Evolutionary conservation across 2,797 vertebrate species (phyloP).

Genomic region (Carduelis carduelis): DNA sequence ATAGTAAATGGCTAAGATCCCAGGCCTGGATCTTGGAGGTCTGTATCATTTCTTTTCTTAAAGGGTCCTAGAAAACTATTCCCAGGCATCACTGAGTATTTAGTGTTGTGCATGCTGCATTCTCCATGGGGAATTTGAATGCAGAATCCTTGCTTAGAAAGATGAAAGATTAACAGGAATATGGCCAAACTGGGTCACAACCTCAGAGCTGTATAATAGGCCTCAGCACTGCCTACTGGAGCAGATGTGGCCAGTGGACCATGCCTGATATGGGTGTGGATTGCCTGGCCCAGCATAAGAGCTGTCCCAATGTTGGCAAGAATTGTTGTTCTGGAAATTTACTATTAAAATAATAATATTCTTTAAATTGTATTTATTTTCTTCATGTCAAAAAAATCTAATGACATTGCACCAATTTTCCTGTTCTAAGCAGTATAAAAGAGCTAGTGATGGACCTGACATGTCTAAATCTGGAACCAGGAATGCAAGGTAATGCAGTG

Average conservation of each 20-base stretch:
- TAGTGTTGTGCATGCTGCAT: background rate
- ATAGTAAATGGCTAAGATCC: background rate
- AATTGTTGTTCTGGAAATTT: background rate
- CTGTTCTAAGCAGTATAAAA: background rate
- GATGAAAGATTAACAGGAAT: background rate
- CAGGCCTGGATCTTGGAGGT: background rate
- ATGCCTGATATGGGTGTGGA: background rate
- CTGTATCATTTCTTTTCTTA: background rate
- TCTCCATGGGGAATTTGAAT: background rate
- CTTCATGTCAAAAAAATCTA: background rate
- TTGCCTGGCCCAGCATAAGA: background rate
- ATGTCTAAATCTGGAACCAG: background rate
- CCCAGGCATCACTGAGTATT: background rate
- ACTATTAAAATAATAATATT: background rate
- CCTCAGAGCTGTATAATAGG: background rate
- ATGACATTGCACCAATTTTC: background rate
- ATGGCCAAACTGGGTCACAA: background rate
- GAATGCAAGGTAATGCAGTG: background rate
- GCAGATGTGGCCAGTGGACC: background rate
- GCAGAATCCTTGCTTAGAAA: background rate
- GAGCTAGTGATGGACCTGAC: rapidly evolving
- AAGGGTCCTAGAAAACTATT: background rate
- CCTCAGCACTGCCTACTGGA: background rate
- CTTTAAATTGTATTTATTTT: background rate
- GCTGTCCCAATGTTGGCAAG: background rate